Base-by-base conservation (phyloP, 2,888 invertebrate species). In the Nomada ruficornis region DNA sequence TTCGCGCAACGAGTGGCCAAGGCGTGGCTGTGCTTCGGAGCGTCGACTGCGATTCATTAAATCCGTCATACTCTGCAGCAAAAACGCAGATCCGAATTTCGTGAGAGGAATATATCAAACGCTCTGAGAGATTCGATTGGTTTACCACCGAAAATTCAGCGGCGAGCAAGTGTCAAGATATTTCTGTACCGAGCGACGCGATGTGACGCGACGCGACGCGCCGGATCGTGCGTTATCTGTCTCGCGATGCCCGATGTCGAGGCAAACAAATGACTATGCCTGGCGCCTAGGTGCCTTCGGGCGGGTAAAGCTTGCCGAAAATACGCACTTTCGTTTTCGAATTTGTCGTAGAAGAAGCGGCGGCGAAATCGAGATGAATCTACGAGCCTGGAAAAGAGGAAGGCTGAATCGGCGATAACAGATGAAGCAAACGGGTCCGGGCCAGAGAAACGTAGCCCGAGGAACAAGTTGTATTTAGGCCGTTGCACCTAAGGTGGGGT, bases 401-500 rank as follows among this genome's bases (percentile, higher is more conserved):
- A 60, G 80, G 44, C 50, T 54, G 15, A 18, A 11, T n/a, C 44
- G 23, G 44, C 47, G 70, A 63, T 44, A 57, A 52, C 54, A 71
- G 36, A 29, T 52, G 74, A 36, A 29, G 63, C 47, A 82, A 85
- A 74, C 68, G 64, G 80, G 80, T 77, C 80, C 85, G 80, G 82
- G 78, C 83, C 82, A 76, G 88, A 86, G 86, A 89, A 86, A 89
- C 84, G 85, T 87, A 89, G 88, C 86, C 86, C 86, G 87, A 83
- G 89, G 92, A 91, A 90, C 91, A 92, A 88, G 91, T 93, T 91
- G 92, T 92, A 93, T 93, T 93, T 93, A 91, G 92, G 92, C 90
- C 91, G 90, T 91, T 92, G 92, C 92, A 91, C 89, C 90, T 90
- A 86, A 87, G 89, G 90, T 91, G 90, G 91, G 89, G 88, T 86